Evolutionary conservation across 2,113 vertebrate genomes (phyloP).

Genomic region (Spilogale gracilis): DNA sequence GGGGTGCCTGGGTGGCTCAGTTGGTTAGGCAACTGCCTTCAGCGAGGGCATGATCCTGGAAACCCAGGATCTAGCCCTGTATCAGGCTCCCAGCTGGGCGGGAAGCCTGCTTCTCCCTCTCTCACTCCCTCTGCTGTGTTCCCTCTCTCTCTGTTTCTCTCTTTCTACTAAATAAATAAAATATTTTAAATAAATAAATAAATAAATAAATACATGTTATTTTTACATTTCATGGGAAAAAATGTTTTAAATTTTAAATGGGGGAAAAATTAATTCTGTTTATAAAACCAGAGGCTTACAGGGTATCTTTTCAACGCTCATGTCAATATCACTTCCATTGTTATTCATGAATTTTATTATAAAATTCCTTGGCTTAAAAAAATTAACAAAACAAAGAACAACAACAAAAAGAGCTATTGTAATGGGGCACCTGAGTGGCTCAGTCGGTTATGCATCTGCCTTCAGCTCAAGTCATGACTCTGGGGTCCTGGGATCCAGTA

Average conservation of each 20-base stretch:
- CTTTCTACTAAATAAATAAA: too few species aligned
- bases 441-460: background rate
- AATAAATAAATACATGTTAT: too few species aligned
- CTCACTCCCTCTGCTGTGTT: too few species aligned
- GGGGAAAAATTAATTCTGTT: background rate
- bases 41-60: too few species aligned
- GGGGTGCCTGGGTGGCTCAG: too few species aligned
- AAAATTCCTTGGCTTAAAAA: conserved; percentile 27
- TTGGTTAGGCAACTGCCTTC: too few species aligned
- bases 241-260: conserved; percentile 41
- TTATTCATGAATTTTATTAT: conserved; percentile 41
- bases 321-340: background rate
- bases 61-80: too few species aligned
- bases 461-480: background rate
- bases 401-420: background rate
- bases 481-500: background rate
- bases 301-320: conserved; percentile 33
- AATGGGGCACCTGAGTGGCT: background rate
- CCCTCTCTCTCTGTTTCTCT: too few species aligned
- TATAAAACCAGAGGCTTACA: conserved; percentile 10
- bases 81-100: too few species aligned
- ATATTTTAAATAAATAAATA: too few species aligned
- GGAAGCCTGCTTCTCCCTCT: too few species aligned
- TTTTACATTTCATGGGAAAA: background rate
- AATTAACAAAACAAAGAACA: too few species aligned